phyloP scores from a whole-genome alignment of 2,113 vertebrate genomes.

The Prinia subflava region DNA sequence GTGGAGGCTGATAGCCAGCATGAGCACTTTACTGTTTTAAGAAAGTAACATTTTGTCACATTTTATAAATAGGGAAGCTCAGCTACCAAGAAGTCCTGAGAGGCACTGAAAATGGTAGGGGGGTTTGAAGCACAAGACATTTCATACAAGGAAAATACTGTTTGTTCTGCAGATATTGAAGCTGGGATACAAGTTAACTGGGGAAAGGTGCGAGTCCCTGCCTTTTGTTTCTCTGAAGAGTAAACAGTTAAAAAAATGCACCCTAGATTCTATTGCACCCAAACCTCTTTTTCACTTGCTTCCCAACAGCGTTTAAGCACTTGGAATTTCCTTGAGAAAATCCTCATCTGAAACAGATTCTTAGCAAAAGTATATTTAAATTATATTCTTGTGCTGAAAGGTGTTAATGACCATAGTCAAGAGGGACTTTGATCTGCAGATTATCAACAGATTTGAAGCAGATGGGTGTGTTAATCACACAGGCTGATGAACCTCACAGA shows the following conservation, averaged over 20 bases:
- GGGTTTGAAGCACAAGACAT: neutral
- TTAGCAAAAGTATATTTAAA: neutral
- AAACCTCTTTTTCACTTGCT: neutral
- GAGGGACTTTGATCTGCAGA: neutral
- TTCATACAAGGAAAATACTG: neutral
- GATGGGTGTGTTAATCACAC: neutral
- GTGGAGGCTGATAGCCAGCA: neutral
- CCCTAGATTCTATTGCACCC: neutral
- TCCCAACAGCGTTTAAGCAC: neutral
- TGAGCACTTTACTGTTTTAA: neutral
- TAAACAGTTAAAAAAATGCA: neutral
- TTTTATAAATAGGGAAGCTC: neutral
- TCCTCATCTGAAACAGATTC: neutral
- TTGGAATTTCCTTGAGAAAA: neutral
- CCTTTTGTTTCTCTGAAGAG: neutral
- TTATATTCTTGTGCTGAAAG: neutral
- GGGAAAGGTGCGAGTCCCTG: neutral
- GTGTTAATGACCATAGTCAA: slow-evolving; percentile 14
- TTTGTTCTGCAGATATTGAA: neutral
- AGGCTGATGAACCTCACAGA: neutral
- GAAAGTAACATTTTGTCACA: neutral
- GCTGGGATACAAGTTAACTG: neutral
- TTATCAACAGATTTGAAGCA: slow-evolving; percentile 12
- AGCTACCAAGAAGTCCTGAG: neutral
- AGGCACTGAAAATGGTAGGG: neutral